Percentiles rank a stretch among this genome's conserved stretches.
Conservation (phyloP, 35 echinoderm and acorn worm genomes). For the Holothuria glaberrima region DNA sequence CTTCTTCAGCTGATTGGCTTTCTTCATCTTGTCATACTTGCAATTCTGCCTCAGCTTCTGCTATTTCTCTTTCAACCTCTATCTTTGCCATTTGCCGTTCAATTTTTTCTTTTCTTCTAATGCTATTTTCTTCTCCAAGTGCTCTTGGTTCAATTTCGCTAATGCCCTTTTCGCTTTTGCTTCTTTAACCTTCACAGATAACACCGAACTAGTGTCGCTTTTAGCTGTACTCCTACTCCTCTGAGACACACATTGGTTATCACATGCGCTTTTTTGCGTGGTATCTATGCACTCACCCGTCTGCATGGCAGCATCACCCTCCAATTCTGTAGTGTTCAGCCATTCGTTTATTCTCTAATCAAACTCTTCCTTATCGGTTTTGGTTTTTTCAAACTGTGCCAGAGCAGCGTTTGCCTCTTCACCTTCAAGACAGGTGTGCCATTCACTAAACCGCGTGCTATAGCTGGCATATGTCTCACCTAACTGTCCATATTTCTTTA, state of each 20-base stretch:
- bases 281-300: no score
- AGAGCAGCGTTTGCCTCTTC: not conserved
- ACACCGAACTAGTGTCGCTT: not conserved
- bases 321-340: not conserved
- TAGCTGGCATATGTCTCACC: not conserved
- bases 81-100: slow-evolving; percentile 1
- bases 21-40: not conserved
- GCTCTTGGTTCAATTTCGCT: slow-evolving; percentile 21
- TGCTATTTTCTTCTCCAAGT: not conserved
- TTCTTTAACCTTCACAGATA: slow-evolving; percentile 18
- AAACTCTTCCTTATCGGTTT: not conserved
- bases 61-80: slow-evolving; percentile 17
- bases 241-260: not conserved
- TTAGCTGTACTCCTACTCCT: no score
- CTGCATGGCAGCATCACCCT: not conserved
- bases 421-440: slow-evolving; percentile 1
- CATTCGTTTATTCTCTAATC: not conserved
- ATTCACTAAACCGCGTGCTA: not conserved
- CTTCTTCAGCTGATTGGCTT: not conserved
- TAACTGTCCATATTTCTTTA: slow-evolving; percentile 27
- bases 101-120: not conserved
- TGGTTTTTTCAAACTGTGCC: not conserved
- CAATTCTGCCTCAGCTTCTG: not conserved
- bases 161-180: slow-evolving; percentile 8
- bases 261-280: not conserved